Percentiles rank a stretch among this genome's conserved stretches.
phyloP scores from a whole-genome alignment of 1,140 invertebrate species.

The Calosoma granatense region DNA sequence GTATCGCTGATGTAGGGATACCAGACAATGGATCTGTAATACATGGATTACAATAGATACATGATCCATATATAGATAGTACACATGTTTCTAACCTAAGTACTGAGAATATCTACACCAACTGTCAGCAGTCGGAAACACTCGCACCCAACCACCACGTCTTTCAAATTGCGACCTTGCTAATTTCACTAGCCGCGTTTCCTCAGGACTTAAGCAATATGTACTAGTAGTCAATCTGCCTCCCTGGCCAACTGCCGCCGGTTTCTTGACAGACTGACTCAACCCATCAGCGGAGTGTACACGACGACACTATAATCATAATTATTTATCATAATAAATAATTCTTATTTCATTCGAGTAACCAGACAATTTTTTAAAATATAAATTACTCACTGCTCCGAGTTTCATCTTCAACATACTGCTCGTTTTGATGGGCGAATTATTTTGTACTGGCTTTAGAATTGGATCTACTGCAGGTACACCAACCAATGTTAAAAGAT shows the following conservation, averaged over 20 bases:
- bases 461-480: slow-evolving; percentile 68
- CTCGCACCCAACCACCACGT: slow-evolving; percentile 80
- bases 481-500: slow-evolving; percentile 83
- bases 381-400: slow-evolving; percentile 22
- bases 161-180: slow-evolving; percentile 73
- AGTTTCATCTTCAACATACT: slow-evolving; percentile 28
- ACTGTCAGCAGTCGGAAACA: slow-evolving; percentile 81
- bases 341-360: no score
- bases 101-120: slow-evolving; percentile 72
- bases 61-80: neutral
- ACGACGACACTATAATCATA: slow-evolving; percentile 47
- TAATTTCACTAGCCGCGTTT: slow-evolving; percentile 64
- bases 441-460: slow-evolving; percentile 36
- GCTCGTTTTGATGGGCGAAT: slow-evolving; percentile 12
- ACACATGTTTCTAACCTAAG: slow-evolving; percentile 40
- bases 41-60: slow-evolving; percentile 11
- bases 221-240: slow-evolving; percentile 32
- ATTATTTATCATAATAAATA: no score
- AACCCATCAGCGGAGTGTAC: slow-evolving; percentile 58
- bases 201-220: slow-evolving; percentile 57
- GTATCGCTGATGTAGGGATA: slow-evolving; percentile 53
- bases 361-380: no score
- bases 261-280: slow-evolving; percentile 32
- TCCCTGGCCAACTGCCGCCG: slow-evolving; percentile 27
- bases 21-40: slow-evolving; percentile 55